These are phyloP conservation scores for Habrosyne pyritoides DNA, from an alignment of 2,888 invertebrate genomes.

Conservation along the genomic window DNA sequence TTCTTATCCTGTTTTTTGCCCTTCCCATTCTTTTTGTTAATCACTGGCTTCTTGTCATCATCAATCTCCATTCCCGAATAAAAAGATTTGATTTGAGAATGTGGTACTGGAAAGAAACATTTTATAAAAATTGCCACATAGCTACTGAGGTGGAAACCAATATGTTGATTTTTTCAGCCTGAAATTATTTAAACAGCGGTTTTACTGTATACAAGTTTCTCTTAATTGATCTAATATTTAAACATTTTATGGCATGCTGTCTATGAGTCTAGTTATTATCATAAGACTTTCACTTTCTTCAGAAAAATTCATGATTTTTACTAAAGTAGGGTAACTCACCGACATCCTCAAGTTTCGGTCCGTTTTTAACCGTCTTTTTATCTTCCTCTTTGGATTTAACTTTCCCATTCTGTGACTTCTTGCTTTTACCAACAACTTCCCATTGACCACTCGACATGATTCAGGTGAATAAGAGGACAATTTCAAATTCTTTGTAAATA, in stretches of 20 bases:
- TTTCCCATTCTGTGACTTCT: slow-evolving; percentile 82
- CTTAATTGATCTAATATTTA: neutral
- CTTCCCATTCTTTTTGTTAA: slow-evolving; percentile 77
- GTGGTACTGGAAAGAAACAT: slow-evolving; percentile 79
- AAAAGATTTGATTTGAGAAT: slow-evolving; percentile 87
- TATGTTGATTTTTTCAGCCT: neutral
- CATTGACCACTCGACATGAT: slow-evolving; percentile 85
- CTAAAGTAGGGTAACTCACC: slow-evolving; percentile 80
- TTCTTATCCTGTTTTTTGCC: slow-evolving; percentile 78
- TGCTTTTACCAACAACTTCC: slow-evolving; percentile 89
- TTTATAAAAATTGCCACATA: slow-evolving; percentile 19
- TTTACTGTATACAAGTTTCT: too few species aligned
- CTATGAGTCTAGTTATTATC: neutral
- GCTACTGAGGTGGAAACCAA: neutral
- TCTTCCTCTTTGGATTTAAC: slow-evolving; percentile 83
- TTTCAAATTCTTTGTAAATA: slow-evolving; percentile 68
- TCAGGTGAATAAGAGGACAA: slow-evolving; percentile 32
- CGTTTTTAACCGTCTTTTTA: slow-evolving; percentile 85
- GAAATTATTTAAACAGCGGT: too few species aligned
- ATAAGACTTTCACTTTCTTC: neutral
- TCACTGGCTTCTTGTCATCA: slow-evolving; percentile 83
- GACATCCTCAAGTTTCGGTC: slow-evolving; percentile 89
- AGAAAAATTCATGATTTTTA: neutral
- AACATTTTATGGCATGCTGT: neutral
- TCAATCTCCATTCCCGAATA: slow-evolving; percentile 85